Conservation (phyloP, 2,888 invertebrate genomes). For the Drosophila anomelani region DNA sequence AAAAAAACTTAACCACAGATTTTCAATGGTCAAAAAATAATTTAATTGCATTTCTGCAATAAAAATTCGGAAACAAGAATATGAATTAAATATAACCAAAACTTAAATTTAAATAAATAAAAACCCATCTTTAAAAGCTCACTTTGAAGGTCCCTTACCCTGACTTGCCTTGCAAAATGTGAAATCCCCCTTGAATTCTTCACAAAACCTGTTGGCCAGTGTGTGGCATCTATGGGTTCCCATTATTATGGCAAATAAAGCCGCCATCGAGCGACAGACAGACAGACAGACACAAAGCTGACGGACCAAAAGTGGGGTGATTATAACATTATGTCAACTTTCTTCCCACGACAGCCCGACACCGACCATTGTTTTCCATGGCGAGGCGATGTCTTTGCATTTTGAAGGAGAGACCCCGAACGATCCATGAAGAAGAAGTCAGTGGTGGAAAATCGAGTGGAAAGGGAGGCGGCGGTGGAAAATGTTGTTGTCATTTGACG, state of each 20-base stretch:
- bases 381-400: constrained; percentile 44
- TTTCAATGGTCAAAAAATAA: too few relatives aligned
- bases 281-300: constrained; percentile 30
- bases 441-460: constrained; percentile 21
- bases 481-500: constrained; percentile 48
- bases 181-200: background rate
- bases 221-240: constrained; percentile 57
- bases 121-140: background rate
- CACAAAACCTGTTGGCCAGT: constrained; percentile 46
- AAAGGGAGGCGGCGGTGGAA: constrained; percentile 16
- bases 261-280: constrained; percentile 40
- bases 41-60: too few relatives aligned
- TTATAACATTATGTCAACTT: constrained; percentile 79
- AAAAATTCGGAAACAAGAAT: background rate
- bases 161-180: background rate
- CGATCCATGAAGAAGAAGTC: constrained; percentile 31
- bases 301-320: constrained; percentile 65
- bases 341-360: constrained; percentile 71
- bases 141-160: background rate
- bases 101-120: background rate
- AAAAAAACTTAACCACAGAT: too few relatives aligned
- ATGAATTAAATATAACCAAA: background rate
- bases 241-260: constrained; percentile 68
- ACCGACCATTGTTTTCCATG: constrained; percentile 44
- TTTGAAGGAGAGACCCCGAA: constrained; percentile 20